A percentile compares a stretch with the other conserved stretches of the same genome.
These are phyloP conservation scores for Ammospiza nelsoni DNA, from an alignment of 2,113 vertebrate species.

Conservation along the genomic window DNA sequence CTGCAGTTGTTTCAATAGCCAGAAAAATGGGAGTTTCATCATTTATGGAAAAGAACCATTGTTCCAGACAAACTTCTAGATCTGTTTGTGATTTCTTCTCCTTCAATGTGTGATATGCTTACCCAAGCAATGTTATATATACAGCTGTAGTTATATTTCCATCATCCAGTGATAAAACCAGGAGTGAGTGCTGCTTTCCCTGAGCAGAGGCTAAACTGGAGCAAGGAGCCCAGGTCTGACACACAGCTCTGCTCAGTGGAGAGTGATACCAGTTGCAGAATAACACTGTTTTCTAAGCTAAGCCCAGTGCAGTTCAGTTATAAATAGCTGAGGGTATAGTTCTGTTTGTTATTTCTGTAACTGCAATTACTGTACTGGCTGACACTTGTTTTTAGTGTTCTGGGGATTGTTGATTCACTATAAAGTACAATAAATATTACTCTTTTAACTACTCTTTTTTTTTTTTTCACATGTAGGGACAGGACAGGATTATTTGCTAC, in stretches of 20 bases:
- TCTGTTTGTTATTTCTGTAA: slow-evolving; percentile 2
- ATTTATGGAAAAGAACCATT: background rate
- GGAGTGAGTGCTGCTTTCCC: background rate
- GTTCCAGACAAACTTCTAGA: background rate
- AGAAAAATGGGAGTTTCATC: background rate
- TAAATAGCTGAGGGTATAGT: background rate
- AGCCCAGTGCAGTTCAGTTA: background rate
- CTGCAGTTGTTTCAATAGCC: background rate
- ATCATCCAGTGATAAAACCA: background rate
- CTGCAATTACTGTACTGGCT: background rate
- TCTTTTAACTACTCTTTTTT: background rate
- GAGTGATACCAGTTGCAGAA: background rate
- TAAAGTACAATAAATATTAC: background rate
- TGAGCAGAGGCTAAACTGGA: background rate
- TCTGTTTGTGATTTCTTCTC: background rate
- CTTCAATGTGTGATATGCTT: background rate
- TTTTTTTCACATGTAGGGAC: background rate
- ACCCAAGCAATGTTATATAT: background rate
- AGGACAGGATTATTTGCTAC: background rate
- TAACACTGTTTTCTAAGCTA: background rate
- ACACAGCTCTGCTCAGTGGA: background rate
- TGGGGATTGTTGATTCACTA: background rate
- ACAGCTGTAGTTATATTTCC: background rate
- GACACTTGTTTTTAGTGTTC: background rate
- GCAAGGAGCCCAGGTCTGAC: background rate